These are phyloP conservation scores for Solenopsis fugax DNA, from an alignment of 1,140 invertebrate genomes.

Conservation along the genomic window DNA sequence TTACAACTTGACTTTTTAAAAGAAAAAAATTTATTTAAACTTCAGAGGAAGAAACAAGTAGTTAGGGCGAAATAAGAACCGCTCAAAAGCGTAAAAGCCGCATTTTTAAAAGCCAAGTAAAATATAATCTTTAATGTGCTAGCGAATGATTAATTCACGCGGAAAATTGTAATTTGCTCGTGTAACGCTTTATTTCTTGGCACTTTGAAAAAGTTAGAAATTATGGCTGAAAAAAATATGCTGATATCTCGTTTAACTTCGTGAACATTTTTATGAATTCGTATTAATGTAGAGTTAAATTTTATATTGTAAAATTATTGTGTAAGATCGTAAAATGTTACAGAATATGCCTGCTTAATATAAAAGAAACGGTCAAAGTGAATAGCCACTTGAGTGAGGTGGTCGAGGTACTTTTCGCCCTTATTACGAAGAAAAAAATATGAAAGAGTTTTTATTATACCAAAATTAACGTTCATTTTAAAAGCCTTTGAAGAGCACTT, in stretches of 20 bases:
- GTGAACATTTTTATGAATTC: slow-evolving; percentile 27
- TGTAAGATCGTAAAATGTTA: background rate
- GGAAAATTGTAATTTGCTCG: background rate
- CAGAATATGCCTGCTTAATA: background rate
- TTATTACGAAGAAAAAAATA: slow-evolving; percentile 25
- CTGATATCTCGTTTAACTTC: background rate
- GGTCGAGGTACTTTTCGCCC: background rate
- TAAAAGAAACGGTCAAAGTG: slow-evolving; percentile 40
- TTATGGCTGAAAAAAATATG: background rate
- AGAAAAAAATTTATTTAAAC: background rate
- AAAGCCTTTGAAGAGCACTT: background rate
- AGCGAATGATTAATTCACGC: background rate
- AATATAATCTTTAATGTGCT: slow-evolving; percentile 4
- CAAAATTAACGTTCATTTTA: slow-evolving; percentile 22
- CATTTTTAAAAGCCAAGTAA: background rate
- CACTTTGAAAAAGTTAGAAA: slow-evolving; percentile 23
- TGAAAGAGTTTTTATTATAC: slow-evolving; percentile 9
- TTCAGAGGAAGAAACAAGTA: background rate
- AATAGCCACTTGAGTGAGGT: background rate
- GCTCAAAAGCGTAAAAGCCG: background rate
- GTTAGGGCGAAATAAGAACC: background rate
- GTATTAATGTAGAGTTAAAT: background rate
- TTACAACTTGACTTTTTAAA: background rate
- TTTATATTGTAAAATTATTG: slow-evolving; percentile 22
- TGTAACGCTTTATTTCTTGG: background rate